Evolutionary conservation across 2,797 vertebrate genomes (phyloP).

Genomic region (Manis crassicaudata): DNA sequence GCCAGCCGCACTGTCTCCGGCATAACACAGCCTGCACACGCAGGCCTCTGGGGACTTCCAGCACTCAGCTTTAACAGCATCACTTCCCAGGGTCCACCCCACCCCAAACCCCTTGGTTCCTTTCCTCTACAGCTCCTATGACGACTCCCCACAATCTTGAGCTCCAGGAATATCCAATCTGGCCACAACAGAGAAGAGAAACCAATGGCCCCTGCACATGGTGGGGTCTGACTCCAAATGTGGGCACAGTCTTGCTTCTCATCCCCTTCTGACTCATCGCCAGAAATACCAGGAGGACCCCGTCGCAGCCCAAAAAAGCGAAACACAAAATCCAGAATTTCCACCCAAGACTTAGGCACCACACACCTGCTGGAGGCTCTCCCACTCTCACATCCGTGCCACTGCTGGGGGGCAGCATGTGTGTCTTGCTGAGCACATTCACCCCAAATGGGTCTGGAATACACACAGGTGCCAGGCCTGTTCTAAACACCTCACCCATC

Average conservation of each 20-base stretch:
- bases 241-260: neutral
- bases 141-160: neutral
- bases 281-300: neutral
- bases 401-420: neutral
- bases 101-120: too few species aligned
- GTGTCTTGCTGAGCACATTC: neutral
- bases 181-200: neutral
- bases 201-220: fast-evolving
- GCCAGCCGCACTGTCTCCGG: neutral
- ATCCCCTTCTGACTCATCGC: neutral
- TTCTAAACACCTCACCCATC: neutral
- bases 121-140: neutral
- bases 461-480: neutral
- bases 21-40: fast-evolving
- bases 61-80: neutral
- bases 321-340: neutral
- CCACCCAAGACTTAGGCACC: too few species aligned
- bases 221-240: neutral
- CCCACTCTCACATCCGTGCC: neutral
- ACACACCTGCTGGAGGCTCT: neutral
- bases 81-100: neutral
- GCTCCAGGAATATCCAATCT: neutral
- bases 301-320: neutral
- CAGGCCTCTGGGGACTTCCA: fast-evolving
- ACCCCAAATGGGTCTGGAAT: neutral